phyloP scores from a whole-genome alignment of 2,113 vertebrate genomes.

The Sylvietta virens region DNA sequence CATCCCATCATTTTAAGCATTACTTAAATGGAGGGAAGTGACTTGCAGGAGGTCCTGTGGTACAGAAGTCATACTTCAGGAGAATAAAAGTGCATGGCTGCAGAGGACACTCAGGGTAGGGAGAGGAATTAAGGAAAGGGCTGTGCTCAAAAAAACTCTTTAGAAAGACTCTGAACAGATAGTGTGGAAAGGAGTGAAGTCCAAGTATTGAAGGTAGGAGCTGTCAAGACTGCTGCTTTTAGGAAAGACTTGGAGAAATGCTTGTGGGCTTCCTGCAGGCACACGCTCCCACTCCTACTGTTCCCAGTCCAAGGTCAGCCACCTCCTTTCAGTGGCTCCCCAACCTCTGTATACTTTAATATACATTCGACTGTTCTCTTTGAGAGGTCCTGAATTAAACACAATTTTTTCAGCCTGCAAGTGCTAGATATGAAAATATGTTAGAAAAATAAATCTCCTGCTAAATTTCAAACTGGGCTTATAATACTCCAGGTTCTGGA shows the following conservation, averaged over 20 bases:
- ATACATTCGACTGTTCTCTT: neutral
- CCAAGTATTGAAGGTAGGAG: neutral
- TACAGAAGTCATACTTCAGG: neutral
- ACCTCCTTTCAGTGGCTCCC: neutral
- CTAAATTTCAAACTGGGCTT: neutral
- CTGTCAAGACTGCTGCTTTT: neutral
- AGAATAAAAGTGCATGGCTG: neutral
- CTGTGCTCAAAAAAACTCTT: neutral
- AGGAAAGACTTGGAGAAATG: neutral
- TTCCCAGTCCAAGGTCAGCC: neutral
- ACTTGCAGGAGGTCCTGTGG: neutral
- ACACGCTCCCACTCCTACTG: neutral
- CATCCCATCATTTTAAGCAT: neutral
- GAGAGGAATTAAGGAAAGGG: neutral
- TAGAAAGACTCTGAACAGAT: neutral
- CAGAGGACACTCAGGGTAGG: neutral
- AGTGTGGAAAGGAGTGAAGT: neutral
- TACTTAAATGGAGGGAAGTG: neutral
- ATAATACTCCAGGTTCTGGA: neutral
- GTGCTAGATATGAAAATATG: neutral
- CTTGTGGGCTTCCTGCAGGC: neutral
- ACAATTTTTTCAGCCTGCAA: neutral
- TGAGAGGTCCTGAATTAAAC: neutral
- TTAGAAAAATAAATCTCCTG: neutral
- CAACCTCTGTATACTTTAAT: neutral